Conservation (phyloP, 2,113 vertebrate genomes). For the Thamnaconus septentrionalis region DNA sequence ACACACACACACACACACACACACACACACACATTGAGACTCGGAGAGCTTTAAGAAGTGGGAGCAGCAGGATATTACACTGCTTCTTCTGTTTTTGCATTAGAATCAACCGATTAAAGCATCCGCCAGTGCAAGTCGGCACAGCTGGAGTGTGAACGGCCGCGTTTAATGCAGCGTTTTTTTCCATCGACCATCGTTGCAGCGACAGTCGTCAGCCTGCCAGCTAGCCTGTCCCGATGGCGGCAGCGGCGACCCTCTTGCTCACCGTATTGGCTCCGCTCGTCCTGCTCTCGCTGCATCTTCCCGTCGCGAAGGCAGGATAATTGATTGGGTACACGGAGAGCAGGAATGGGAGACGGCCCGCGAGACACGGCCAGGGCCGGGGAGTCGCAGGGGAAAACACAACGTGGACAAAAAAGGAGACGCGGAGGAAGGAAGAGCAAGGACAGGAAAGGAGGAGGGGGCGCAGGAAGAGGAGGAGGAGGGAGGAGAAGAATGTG, state of each 20-base stretch:
- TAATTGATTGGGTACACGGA: slow-evolving; percentile 14
- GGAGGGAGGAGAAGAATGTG: slow-evolving; percentile 15
- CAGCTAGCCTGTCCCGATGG: too few species aligned
- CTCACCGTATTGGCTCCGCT: slow-evolving; percentile 5
- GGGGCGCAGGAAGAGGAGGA: slow-evolving; percentile 7
- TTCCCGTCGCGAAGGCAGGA: slow-evolving; percentile 5
- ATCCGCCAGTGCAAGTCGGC: too few species aligned
- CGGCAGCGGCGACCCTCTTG: too few species aligned
- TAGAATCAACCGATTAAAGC: too few species aligned
- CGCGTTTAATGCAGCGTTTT: too few species aligned
- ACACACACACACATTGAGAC: slow-evolving; percentile 14
- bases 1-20: slow-evolving; percentile 22
- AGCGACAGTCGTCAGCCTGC: too few species aligned
- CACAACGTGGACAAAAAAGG: slow-evolving; percentile 22
- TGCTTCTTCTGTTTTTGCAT: too few species aligned
- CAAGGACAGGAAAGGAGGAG: slow-evolving; percentile 7
- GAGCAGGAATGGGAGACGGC: not conserved
- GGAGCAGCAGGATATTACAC: too few species aligned
- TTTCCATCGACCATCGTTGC: too few species aligned
- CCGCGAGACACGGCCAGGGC: not conserved
- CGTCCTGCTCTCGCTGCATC: slow-evolving; percentile 3
- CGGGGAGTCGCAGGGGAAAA: not conserved
- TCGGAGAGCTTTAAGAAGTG: too few species aligned
- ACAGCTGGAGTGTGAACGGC: too few species aligned
- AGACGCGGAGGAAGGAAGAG: not conserved